phyloP scores from a whole-genome alignment of 2,888 invertebrate species.

The Agrochola macilenta region DNA sequence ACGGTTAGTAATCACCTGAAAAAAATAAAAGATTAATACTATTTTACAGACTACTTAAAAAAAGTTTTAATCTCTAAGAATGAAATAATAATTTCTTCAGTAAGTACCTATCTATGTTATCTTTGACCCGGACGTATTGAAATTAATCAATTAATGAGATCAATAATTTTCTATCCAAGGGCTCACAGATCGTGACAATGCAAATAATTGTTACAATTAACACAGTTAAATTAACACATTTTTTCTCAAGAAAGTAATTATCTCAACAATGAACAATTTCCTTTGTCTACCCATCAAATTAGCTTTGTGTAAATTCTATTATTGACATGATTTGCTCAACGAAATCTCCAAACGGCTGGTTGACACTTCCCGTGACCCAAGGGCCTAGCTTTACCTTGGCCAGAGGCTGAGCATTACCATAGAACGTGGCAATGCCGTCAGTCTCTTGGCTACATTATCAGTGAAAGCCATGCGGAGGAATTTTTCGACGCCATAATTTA shows the following conservation, averaged over 20 bases:
- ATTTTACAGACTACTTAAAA: not conserved
- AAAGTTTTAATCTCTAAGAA: not conserved
- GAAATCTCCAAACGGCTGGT: too few relatives aligned
- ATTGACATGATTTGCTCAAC: too few relatives aligned
- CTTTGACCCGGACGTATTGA: not conserved
- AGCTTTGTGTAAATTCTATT: conserved; percentile 8
- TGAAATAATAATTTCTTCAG: not conserved
- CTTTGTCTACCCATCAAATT: not conserved
- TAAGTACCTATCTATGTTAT: too few relatives aligned
- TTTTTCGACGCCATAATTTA: too few relatives aligned
- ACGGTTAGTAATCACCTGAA: conserved; percentile 32
- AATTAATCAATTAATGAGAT: not conserved
- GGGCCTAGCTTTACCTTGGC: too few relatives aligned
- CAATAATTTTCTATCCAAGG: not conserved
- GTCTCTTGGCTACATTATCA: too few relatives aligned
- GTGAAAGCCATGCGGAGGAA: too few relatives aligned
- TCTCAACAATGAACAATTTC: not conserved
- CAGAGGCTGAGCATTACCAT: not conserved
- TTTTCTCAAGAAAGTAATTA: not conserved
- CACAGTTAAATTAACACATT: not conserved
- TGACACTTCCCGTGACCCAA: too few relatives aligned
- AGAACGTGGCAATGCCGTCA: too few relatives aligned
- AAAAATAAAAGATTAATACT: not conserved
- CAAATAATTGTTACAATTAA: not conserved
- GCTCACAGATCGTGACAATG: not conserved